phyloP scores from a whole-genome alignment of 2,113 vertebrate species.

The Sigmodon hispidus region DNA sequence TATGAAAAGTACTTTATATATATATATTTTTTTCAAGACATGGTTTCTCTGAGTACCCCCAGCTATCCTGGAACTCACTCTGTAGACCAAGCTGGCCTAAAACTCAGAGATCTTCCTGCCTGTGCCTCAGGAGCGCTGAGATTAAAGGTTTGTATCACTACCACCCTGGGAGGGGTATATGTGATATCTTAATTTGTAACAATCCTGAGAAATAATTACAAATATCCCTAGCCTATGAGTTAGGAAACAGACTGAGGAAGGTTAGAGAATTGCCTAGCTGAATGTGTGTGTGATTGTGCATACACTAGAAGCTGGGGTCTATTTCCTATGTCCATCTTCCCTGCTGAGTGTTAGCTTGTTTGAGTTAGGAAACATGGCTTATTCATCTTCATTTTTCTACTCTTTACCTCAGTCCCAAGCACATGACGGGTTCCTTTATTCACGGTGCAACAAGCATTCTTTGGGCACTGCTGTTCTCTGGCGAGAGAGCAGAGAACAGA shows the following conservation, averaged over 20 bases:
- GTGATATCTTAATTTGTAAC: slow-evolving; percentile 26
- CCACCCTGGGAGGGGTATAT: neutral
- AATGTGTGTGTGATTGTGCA: neutral
- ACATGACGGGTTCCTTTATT: neutral
- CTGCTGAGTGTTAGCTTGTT: slow-evolving; percentile 1
- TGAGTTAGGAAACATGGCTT: slow-evolving; percentile 4
- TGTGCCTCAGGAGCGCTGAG: neutral
- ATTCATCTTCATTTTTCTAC: slow-evolving; percentile 36
- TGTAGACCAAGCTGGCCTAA: neutral
- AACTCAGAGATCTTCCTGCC: neutral
- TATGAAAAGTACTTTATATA: slow-evolving; percentile 42
- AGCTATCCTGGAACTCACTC: neutral
- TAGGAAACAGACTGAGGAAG: slow-evolving; percentile 38
- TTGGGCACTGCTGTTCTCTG: neutral
- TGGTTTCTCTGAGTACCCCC: neutral
- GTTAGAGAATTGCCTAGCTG: slow-evolving; percentile 4
- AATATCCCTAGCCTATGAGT: neutral
- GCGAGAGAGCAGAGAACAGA: neutral
- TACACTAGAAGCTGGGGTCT: neutral
- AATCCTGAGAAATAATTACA: neutral
- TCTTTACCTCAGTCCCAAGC: slow-evolving; percentile 3
- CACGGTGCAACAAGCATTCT: neutral
- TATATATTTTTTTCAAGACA: neutral
- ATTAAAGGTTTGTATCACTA: neutral
- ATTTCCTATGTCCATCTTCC: neutral